These are phyloP conservation scores for Anagrus nilaparvatae DNA, from an alignment of 1,140 invertebrate species.

Conservation along the genomic window DNA sequence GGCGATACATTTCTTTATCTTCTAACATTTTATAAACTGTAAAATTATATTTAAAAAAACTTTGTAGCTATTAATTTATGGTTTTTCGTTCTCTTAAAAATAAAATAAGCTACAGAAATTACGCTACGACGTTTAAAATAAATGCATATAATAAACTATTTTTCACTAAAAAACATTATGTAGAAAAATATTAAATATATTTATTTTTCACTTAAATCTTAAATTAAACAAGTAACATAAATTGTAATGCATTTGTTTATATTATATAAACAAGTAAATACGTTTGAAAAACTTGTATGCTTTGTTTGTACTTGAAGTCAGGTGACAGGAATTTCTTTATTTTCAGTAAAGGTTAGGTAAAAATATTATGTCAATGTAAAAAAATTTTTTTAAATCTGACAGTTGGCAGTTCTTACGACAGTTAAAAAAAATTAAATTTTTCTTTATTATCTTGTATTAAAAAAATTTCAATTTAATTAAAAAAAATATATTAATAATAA, in stretches of 20 bases:
- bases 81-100: neutral
- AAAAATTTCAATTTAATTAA: neutral
- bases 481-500: neutral
- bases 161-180: neutral
- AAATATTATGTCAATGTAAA: too few species aligned
- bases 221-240: too few species aligned
- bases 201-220: neutral
- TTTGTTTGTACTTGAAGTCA: too few species aligned
- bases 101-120: neutral
- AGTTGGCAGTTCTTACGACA: too few species aligned
- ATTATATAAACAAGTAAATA: too few species aligned
- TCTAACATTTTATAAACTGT: conserved; percentile 20
- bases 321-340: too few species aligned
- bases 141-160: neutral
- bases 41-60: neutral
- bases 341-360: too few species aligned
- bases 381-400: too few species aligned
- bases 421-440: neutral
- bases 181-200: neutral
- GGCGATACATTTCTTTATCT: conserved; percentile 56
- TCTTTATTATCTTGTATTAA: neutral
- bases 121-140: neutral
- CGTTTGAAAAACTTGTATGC: too few species aligned
- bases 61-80: neutral
- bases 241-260: too few species aligned